phyloP scores from a whole-genome alignment of 1,140 invertebrate genomes.

The Pararge aegeria region DNA sequence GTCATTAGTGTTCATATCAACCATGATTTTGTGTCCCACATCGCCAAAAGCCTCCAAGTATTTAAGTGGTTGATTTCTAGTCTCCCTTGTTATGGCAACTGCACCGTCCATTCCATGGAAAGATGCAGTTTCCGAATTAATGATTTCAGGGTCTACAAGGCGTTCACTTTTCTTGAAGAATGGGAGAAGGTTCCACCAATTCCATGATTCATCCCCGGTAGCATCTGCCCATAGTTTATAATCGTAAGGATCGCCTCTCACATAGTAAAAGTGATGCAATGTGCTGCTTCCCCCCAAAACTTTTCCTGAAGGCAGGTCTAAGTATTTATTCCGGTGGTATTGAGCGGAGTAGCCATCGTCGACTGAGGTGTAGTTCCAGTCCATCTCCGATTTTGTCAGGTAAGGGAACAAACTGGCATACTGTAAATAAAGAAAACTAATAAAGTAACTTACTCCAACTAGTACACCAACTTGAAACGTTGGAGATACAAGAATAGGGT shows the following conservation, averaged over 20 bases:
- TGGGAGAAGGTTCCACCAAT: constrained; percentile 82
- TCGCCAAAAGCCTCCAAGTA: constrained; percentile 29
- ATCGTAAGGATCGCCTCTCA: constrained; percentile 80
- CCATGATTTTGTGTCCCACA: constrained; percentile 29
- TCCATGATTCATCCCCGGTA: constrained; percentile 84
- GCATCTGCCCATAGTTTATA: constrained; percentile 81
- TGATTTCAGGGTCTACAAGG: constrained; percentile 23
- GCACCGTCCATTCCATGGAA: constrained; percentile 28
- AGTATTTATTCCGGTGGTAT: constrained; percentile 79
- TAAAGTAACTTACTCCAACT: too few species aligned
- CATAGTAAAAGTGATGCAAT: constrained; percentile 87
- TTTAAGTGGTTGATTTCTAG: neutral
- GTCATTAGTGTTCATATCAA: constrained; percentile 36
- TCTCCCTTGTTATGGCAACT: constrained; percentile 18
- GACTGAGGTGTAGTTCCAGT: constrained; percentile 87
- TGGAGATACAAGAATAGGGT: too few species aligned
- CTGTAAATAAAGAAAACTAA: neutral
- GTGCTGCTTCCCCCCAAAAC: constrained; percentile 86
- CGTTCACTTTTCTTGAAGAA: constrained; percentile 45
- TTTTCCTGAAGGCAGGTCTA: constrained; percentile 84
- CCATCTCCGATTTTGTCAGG: constrained; percentile 8
- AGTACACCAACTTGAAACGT: too few species aligned
- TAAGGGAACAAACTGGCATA: constrained; percentile 10
- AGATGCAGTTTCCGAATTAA: constrained; percentile 11
- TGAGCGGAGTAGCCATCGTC: constrained; percentile 82